Evolutionary conservation across 2,888 invertebrate species (phyloP).

Genomic region (Laothoe populi): DNA sequence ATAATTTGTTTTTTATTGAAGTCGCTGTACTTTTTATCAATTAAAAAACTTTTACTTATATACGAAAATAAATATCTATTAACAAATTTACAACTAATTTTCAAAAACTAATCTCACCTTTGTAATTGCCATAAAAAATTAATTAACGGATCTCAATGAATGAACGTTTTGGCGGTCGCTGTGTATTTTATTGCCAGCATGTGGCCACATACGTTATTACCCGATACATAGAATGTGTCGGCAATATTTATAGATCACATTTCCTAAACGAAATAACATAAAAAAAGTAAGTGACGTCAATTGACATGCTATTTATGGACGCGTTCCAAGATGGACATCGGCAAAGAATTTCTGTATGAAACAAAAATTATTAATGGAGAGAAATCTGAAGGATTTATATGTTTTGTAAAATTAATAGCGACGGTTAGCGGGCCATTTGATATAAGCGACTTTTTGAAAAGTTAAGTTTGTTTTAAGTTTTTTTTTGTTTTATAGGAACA

Average conservation of each 20-base stretch:
- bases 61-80: no score
- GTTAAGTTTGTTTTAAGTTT: no score
- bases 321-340: not conserved
- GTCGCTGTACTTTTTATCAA: no score
- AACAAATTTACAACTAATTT: no score
- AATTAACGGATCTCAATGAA: not conserved
- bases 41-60: no score
- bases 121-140: not conserved
- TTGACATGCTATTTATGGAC: conserved; percentile 11
- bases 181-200: conserved; percentile 24
- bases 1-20: no score
- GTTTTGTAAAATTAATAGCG: no score
- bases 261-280: conserved; percentile 10
- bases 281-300: conserved; percentile 18
- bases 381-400: not conserved
- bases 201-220: not conserved
- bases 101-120: not conserved
- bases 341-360: not conserved
- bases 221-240: conserved; percentile 1
- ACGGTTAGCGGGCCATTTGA: no score
- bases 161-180: conserved; percentile 28
- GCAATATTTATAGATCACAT: conserved; percentile 24
- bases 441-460: no score
- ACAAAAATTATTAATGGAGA: not conserved
- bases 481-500: no score